These are phyloP conservation scores for Digitonthophagus gazella DNA, from an alignment of 2,888 invertebrate species.

Conservation along the genomic window DNA sequence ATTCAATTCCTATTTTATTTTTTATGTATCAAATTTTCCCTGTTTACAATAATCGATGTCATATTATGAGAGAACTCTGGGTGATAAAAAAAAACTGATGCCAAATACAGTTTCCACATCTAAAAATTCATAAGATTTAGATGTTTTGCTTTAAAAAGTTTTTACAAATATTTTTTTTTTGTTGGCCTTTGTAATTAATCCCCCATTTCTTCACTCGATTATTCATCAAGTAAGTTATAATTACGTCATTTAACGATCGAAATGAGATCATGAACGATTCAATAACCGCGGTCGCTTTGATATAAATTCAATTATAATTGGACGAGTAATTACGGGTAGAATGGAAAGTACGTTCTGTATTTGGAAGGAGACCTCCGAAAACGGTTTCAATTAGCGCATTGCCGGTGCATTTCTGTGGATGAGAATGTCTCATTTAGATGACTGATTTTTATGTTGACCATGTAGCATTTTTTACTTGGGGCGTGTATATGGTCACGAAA, in stretches of 20 bases:
- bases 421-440: not conserved
- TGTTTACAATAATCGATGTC: too few species aligned
- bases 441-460: not conserved
- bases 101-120: too few species aligned
- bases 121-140: too few species aligned
- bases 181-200: not conserved
- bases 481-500: not conserved
- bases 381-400: not conserved
- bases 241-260: not conserved
- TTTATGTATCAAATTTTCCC: too few species aligned
- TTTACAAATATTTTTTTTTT: not conserved
- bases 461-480: not conserved
- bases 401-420: not conserved
- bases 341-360: not conserved
- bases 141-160: too few species aligned
- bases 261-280: not conserved
- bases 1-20: too few species aligned
- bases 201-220: too few species aligned
- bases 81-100: too few species aligned
- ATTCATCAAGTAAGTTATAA: not conserved
- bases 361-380: not conserved
- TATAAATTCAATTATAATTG: not conserved
- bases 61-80: too few species aligned
- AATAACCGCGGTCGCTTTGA: not conserved
- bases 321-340: not conserved